These are phyloP conservation scores for Setophaga petechia DNA, from an alignment of 2,113 vertebrate species.

Conservation along the genomic window DNA sequence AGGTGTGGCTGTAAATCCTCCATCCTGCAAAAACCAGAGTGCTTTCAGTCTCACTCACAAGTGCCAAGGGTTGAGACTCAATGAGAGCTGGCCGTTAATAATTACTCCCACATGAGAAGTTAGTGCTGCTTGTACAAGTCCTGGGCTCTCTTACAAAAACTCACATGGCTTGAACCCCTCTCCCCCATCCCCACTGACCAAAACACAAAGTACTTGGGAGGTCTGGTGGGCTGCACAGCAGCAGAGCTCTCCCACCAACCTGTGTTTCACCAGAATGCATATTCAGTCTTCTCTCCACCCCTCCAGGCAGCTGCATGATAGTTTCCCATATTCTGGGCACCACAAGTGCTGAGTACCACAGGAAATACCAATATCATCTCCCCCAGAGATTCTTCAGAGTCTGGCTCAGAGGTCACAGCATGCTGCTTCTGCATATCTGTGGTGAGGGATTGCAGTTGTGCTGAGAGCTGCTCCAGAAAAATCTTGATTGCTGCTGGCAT, in stretches of 20 bases:
- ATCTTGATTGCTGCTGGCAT: not conserved
- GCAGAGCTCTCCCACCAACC: rapidly evolving
- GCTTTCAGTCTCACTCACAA: not conserved
- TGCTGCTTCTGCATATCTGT: constrained; percentile 8
- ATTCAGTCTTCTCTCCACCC: not conserved
- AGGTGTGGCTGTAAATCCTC: not conserved
- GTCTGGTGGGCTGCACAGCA: not conserved
- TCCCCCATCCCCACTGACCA: not conserved
- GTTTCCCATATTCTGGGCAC: not conserved
- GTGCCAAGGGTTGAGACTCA: not conserved
- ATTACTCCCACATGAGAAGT: not conserved
- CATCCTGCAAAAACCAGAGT: not conserved
- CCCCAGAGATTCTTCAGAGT: not conserved
- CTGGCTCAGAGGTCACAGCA: not conserved
- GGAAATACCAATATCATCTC: constrained; percentile 27
- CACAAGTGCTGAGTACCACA: not conserved
- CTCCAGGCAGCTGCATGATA: not conserved
- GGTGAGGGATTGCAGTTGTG: constrained; percentile 6
- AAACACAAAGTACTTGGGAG: not conserved
- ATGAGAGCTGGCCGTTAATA: not conserved
- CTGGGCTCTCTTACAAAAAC: not conserved
- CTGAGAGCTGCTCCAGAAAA: not conserved
- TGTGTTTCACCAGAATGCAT: not conserved
- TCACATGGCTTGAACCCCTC: not conserved
- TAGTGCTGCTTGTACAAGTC: not conserved